Evolutionary conservation across 2,113 vertebrate genomes (phyloP).

Genomic region (Delphinapterus leucas): DNA sequence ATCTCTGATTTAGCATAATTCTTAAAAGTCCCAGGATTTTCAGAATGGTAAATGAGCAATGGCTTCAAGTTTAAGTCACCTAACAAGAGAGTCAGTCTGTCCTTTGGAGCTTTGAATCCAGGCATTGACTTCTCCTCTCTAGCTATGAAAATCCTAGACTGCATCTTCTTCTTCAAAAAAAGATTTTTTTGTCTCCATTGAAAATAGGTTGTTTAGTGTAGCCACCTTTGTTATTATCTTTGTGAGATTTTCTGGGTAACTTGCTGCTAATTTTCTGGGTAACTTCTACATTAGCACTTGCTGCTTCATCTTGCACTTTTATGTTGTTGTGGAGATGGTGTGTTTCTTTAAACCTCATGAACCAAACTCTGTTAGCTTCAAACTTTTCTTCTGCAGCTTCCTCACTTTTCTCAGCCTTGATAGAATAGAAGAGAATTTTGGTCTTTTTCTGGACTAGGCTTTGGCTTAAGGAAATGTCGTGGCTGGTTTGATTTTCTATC

Average conservation of each 20-base stretch:
- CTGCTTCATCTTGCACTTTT: neutral
- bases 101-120: neutral
- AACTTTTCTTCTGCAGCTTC: neutral
- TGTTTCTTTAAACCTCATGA: neutral
- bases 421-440: neutral
- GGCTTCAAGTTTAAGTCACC: neutral
- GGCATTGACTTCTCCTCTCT: neutral
- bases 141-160: neutral
- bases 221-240: neutral
- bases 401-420: neutral
- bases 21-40: neutral
- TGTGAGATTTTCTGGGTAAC: fast-evolving
- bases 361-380: neutral
- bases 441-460: neutral
- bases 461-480: neutral
- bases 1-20: neutral
- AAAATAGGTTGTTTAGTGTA: neutral
- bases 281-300: neutral
- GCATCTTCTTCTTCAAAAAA: neutral
- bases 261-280: no score
- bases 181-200: neutral
- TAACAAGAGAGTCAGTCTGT: neutral
- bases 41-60: neutral
- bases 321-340: neutral
- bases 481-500: neutral